Base-by-base conservation (phyloP, 2,888 invertebrate genomes). In the Cataglyphis cursor region DNA sequence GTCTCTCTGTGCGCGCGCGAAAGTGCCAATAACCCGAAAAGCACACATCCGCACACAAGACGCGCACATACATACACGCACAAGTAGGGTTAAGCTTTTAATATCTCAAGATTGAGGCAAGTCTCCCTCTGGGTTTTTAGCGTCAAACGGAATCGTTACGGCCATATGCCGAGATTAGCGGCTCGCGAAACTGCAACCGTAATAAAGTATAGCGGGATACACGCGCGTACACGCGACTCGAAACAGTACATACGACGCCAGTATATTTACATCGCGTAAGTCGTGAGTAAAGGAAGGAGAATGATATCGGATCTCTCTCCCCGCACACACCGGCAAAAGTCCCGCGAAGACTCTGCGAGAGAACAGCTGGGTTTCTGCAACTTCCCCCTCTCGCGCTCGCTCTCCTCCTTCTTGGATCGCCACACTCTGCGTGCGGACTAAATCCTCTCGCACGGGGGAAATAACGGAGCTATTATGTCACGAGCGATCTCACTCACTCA, bases 391-490 rank as follows among this genome's bases (percentile, higher is more conserved):
- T 35, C 38, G 1, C 61, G 18, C 41, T 18, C 24, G 24, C 66
- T 24, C 44, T 51, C n/a, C 48, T 51, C 21, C 21, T 18, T 15
- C 48, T 64, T 18, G 18, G 18, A 8, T 38, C 51, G 51, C 18
- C 51, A 38, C 51, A 24, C 75, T 64, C 75, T 64, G 48, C 38
- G 41, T 15, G 41, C 12, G 66, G 54, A 31, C 89, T 84, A 86
- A 82, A 86, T 82, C 87, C 62, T 80, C 48, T 51, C 75, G 82
- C 68, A 76, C 81, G 70, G 81, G 78, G 85, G 74, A 88, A 85
- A 86, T 83, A 87, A 86, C 85, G 81, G 85, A 83, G 88, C 87
- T 85, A 83, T 90, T 90, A 90, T 90, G 90, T 90, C 90, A 90
- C 81, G 70, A 84, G 68, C 72, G 81, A 35, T 72, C 24, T 81